A percentile compares a stretch with the other conserved stretches of the same genome.
These are phyloP conservation scores for Phrynocephalus versicolor DNA, from an alignment of 2,113 vertebrate species.

Conservation along the genomic window DNA sequence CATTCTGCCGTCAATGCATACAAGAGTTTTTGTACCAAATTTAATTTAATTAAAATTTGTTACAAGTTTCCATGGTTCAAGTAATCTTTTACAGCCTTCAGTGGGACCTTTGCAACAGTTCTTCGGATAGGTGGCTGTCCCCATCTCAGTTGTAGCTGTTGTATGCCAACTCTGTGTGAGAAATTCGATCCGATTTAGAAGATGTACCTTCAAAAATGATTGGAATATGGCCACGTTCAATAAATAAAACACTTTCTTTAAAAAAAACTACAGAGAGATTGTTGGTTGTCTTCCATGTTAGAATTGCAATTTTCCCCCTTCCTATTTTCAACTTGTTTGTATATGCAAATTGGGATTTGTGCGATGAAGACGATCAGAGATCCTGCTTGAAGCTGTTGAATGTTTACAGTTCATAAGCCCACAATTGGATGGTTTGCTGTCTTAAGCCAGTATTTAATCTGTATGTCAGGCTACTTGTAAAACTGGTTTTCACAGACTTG, in stretches of 20 bases:
- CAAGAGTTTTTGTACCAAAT: constrained; percentile 83
- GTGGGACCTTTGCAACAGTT: constrained; percentile 73
- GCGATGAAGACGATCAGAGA: background rate
- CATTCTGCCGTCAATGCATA: constrained; percentile 76
- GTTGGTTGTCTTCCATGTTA: constrained; percentile 21
- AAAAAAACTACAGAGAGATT: constrained; percentile 62
- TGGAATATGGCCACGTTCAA: constrained; percentile 87
- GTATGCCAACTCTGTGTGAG: constrained; percentile 74
- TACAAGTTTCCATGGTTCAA: constrained; percentile 83
- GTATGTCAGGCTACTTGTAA: background rate
- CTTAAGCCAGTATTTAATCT: background rate
- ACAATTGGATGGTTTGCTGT: background rate
- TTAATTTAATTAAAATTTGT: constrained; percentile 86
- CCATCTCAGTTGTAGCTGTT: constrained; percentile 63
- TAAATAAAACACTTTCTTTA: constrained; percentile 92
- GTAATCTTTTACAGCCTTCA: constrained; percentile 77
- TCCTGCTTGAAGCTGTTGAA: too few relatives aligned
- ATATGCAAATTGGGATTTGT: background rate
- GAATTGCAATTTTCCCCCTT: background rate
- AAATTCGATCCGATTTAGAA: constrained; percentile 78
- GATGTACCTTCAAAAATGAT: constrained; percentile 85
- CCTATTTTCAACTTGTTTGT: background rate
- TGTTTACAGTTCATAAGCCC: too few relatives aligned
- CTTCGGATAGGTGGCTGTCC: constrained; percentile 58
- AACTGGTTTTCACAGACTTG: background rate